Base-by-base conservation (phyloP, 2,113 vertebrate species). In the Mirza zaza region DNA sequence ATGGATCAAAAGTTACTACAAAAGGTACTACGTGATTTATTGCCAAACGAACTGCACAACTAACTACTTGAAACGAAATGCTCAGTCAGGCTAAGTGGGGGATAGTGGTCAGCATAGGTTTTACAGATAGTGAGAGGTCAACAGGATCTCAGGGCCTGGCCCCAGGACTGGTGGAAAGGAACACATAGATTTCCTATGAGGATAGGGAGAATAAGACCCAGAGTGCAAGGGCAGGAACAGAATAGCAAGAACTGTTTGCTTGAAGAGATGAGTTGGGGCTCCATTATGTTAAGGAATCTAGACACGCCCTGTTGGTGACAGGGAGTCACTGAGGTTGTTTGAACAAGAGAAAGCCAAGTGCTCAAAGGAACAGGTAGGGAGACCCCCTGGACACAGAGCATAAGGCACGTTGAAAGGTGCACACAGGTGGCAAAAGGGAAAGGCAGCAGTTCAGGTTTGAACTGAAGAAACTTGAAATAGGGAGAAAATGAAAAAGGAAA, bases 381-480 rank as follows among this genome's bases (percentile, higher is more conserved):
- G 18, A 50, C 0, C 8, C 7, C 61, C 39, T 3, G 5, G 5
- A 65, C 18, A 32, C 48, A 68, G 29, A 61, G 48, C 0, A 5
- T 9, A 55, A 8, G 52, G 25, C 0, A 11, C 63, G 20, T 2
- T 17, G 0, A 59, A 50, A 57, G n/a, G 50, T 9, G 11, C 90
- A 52, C 23, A 20, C 1, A 21, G 5, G 29, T 18, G 6, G n/a
- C 4, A 7, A 55, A 50, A 13, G 9, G 6, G 80, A 59, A 36
- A 45, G n/a, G 61, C 61, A 87, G 75, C 2, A 21, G 45, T 21
- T 48, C 25, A 77, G 18, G 45, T 86, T 23, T 63, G 82, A 39
- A 80, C 10, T 1, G 10, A 77, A 91, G 73, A 20, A 18, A 68
- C 48, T n/a, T 52, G 12, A 70, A 68, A 45, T 0, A 48, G 21